Percentiles rank a stretch among this genome's conserved stretches.
Evolutionary conservation across 92 coral and sea anemone genomes (phyloP).

Genomic region (Heliopora coerulea): DNA sequence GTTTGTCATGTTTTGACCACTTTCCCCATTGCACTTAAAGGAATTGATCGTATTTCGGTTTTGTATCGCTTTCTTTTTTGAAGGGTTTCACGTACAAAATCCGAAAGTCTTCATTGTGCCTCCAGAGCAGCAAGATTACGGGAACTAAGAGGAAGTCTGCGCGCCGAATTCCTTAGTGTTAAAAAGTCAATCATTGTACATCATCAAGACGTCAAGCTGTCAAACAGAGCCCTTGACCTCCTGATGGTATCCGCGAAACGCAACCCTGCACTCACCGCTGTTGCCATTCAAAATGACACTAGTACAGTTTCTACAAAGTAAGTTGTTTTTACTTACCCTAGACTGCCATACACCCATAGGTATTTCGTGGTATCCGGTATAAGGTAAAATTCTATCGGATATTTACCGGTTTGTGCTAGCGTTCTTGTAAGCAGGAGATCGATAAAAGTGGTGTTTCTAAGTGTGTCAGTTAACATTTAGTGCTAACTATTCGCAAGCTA

Average conservation of each 20-base stretch:
- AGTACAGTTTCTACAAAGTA: not conserved
- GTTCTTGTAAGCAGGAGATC: no score
- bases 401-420: no score
- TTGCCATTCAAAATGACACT: constrained; percentile 58
- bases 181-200: constrained; percentile 58
- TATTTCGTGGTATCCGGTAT: no score
- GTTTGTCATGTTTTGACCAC: no score
- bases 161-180: constrained; percentile 39
- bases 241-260: constrained; percentile 74
- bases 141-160: constrained; percentile 8
- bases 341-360: no score
- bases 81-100: no score
- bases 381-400: no score
- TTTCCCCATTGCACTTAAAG: no score
- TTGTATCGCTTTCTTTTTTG: no score
- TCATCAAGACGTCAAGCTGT: constrained; percentile 54
- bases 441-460: no score
- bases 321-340: not conserved
- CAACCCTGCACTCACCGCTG: constrained; percentile 72
- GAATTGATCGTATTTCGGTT: not conserved
- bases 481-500: no score
- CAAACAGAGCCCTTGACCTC: constrained; percentile 60
- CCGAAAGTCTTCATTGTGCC: not conserved
- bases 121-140: constrained; percentile 19
- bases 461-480: no score